Evolutionary conservation across 2,888 invertebrate genomes (phyloP).

Genomic region (Plebejus melissa): DNA sequence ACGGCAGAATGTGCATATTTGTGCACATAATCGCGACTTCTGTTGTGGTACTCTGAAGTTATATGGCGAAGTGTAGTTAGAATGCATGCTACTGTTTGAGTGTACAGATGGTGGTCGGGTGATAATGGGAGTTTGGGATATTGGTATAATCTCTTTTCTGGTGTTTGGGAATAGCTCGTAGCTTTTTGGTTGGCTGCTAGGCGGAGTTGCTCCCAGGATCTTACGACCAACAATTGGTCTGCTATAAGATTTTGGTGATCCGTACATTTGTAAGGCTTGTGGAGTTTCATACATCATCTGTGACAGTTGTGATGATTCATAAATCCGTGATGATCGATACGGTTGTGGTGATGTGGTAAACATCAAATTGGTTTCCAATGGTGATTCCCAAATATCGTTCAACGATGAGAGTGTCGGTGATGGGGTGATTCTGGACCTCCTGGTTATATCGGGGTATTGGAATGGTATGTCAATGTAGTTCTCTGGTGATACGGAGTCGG

Average conservation of each 20-base stretch:
- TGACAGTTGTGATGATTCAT: not conserved
- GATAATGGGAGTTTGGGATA: not conserved
- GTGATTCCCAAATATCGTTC: not conserved
- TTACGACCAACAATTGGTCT: slow-evolving; percentile 21
- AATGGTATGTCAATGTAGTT: slow-evolving; percentile 46
- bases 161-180: slow-evolving; percentile 60
- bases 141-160: slow-evolving; percentile 35
- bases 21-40: slow-evolving; percentile 37
- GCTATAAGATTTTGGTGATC: not conserved
- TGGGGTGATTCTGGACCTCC: slow-evolving; percentile 26
- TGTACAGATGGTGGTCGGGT: not conserved
- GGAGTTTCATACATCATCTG: slow-evolving; percentile 23
- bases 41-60: slow-evolving; percentile 32
- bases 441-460: slow-evolving; percentile 11
- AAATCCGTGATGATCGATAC: not conserved
- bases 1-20: slow-evolving; percentile 63
- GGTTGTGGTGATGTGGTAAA: not conserved
- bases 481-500: slow-evolving; percentile 66
- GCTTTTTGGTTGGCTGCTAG: slow-evolving; percentile 39
- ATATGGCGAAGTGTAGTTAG: not conserved
- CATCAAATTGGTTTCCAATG: not conserved
- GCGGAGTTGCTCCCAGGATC: slow-evolving; percentile 36
- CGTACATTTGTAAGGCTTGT: slow-evolving; percentile 20
- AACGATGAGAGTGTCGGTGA: slow-evolving; percentile 15
- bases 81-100: not conserved